Evolutionary conservation across 2,888 invertebrate genomes (phyloP), one percentile per base, ranked within the genome.

Genomic region (Caenorhabditis sp.): DNA sequence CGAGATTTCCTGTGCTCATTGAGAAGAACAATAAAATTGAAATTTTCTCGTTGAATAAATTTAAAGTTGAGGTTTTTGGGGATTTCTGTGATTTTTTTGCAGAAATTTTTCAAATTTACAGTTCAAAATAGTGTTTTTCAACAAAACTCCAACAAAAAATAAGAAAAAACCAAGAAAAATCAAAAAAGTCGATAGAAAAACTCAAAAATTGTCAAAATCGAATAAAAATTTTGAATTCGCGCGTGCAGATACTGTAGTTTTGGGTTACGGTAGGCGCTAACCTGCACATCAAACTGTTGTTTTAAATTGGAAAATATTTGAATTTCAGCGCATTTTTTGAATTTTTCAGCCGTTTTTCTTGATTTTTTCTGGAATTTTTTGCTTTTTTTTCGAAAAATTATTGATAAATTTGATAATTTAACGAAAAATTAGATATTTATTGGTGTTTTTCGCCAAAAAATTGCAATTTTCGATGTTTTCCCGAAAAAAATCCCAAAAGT

Each of bases 241-340:
- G 62, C 62, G n/a, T 4, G 9, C 32, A 9, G 9, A 32, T 32
- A 32, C 32, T 9, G 32, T 32, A 32, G 5, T 9, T 9, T 6
- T 26, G 24, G 62, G n/a, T 3, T 62, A 62, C 62, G 62, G 62
- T 62, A 62, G 47, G 15, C 47, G 18, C 4, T 18, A 18, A n/a
- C 62, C 62, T 62, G 62, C 62, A 62, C 28, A 62, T 62, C 62
- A 28, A 62, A 47, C 28, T 18, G n/a, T 35, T 18, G 18, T 47
- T 47, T 47, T 18, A 3, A 18, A 20, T 3, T 2, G 4, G 4
- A n/a, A 47, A 47, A 47, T 3, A n/a, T 47, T 47, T 47, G 47
- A 47, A 47, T 47, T 47, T 47, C 15, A 15, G 18, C n/a, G n/a
- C 28, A 47, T 35, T 18, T 50, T 50, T 62, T 15, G 0, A 4